phyloP scores from a whole-genome alignment of 2,113 vertebrate species.

The Oryzias celebensis region DNA sequence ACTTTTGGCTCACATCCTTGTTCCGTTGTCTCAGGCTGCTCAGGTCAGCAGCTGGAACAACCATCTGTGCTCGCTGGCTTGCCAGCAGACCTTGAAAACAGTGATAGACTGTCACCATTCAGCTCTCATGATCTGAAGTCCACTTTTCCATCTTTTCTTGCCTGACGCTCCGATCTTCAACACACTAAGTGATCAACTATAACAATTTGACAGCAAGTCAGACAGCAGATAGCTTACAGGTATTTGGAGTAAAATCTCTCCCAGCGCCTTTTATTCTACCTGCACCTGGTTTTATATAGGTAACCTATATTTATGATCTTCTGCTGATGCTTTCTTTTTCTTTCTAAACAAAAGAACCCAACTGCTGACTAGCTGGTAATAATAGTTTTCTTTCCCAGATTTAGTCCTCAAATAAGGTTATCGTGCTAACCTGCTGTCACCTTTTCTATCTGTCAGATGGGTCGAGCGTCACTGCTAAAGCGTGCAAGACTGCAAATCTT shows the following conservation, averaged over 20 bases:
- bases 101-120: neutral
- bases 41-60: conserved; percentile 6
- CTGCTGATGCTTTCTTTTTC: neutral
- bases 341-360: conserved; percentile 2
- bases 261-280: neutral
- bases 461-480: neutral
- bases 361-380: neutral
- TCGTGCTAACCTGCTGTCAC: neutral
- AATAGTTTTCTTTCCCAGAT: neutral
- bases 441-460: neutral
- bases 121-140: conserved; percentile 2
- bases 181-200: conserved; percentile 13
- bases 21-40: conserved; percentile 14
- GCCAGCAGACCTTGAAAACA: conserved; percentile 3
- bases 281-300: neutral
- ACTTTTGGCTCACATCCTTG: conserved; percentile 10
- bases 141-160: conserved; percentile 1
- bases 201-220: conserved; percentile 19
- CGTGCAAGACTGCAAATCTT: neutral
- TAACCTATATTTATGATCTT: neutral
- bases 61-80: conserved; percentile 14
- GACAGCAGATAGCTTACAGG: conserved; percentile 3
- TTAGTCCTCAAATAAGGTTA: conserved; percentile 1
- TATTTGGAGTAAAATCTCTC: conserved; percentile 6
- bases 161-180: neutral